Evolutionary conservation across 2,797 vertebrate genomes (phyloP).

Genomic region (Petrocephalus schoutedeni): DNA sequence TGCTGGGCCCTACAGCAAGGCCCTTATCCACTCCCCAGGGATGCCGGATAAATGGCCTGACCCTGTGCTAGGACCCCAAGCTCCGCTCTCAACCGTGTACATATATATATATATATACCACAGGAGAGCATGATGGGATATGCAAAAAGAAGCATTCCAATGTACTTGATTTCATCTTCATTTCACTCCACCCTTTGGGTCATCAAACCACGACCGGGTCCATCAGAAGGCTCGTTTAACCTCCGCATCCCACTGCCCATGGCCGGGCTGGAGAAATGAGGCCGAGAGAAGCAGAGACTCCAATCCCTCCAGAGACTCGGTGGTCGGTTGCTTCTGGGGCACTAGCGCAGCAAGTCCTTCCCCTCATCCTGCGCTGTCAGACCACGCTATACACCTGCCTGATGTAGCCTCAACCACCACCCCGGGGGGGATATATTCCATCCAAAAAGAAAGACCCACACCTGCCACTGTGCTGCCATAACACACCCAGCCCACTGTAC

Average conservation of each 20-base stretch:
- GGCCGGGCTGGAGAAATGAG: background rate
- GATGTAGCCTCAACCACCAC: background rate
- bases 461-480: background rate
- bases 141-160: background rate
- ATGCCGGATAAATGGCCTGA: background rate
- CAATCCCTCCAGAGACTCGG: background rate
- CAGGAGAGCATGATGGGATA: background rate
- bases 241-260: background rate
- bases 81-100: background rate
- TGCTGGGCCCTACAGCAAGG: background rate
- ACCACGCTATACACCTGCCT: background rate
- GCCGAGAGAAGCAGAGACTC: background rate
- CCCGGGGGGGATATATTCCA: background rate
- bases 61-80: background rate
- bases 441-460: background rate
- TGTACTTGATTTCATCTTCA: background rate
- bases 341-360: background rate
- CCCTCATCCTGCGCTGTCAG: background rate
- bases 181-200: background rate
- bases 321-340: too few species aligned
- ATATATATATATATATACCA: background rate
- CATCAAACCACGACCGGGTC: background rate
- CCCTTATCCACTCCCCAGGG: background rate
- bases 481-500: background rate
- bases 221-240: constrained; percentile 10